These are phyloP conservation scores for Lycopodina hypogea DNA, from an alignment of 37 sponge, comb jelly and placozoan species.

Conservation along the genomic window DNA sequence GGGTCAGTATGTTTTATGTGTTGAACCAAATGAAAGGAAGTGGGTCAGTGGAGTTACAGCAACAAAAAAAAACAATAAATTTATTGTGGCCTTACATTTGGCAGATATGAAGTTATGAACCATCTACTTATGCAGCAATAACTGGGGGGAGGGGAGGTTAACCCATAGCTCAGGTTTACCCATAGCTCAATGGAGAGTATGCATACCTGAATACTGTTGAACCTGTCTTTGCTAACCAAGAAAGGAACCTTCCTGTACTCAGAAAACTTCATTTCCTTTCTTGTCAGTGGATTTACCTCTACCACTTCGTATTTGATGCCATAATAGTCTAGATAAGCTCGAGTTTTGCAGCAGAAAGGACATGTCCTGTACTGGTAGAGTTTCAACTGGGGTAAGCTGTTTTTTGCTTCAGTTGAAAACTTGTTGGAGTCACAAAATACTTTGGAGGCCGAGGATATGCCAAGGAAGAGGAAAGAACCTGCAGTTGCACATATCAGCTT, in stretches of 20 bases:
- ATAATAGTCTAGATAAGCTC: constrained; percentile 82
- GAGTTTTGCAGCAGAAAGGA: constrained; percentile 89
- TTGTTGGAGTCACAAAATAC: neutral
- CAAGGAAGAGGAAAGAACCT: neutral
- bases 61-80: too few relatives aligned
- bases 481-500: constrained; percentile 2
- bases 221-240: constrained; percentile 30
- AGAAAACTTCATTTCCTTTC: constrained; percentile 67
- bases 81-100: too few relatives aligned
- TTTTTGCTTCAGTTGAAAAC: neutral
- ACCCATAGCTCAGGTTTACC: too few relatives aligned
- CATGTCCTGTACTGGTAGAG: constrained; percentile 91
- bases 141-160: too few relatives aligned
- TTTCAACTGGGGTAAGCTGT: constrained; percentile 24
- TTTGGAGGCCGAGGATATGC: neutral
- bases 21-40: too few relatives aligned
- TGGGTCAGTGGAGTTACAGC: too few relatives aligned
- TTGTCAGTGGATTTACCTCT: constrained; percentile 83
- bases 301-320: constrained; percentile 61
- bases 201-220: constrained; percentile 50
- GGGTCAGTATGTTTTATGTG: too few relatives aligned
- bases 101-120: too few relatives aligned
- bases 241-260: constrained; percentile 71
- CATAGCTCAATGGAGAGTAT: too few relatives aligned
- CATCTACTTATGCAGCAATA: too few relatives aligned